Conservation (phyloP, 2,113 vertebrate species). For the Lycaon pictus region DNA sequence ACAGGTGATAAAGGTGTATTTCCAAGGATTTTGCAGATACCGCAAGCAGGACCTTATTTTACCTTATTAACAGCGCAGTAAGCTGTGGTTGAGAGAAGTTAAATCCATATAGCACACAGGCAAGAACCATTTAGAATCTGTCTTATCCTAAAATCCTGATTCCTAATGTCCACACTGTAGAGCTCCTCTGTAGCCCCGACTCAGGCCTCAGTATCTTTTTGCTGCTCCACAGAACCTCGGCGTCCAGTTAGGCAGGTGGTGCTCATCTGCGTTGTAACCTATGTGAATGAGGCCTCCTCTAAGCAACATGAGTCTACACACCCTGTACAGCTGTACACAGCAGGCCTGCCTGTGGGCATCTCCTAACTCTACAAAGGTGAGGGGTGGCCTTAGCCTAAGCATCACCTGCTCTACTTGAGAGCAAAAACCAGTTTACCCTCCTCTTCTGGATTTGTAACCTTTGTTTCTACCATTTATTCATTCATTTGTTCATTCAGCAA, state of each 20-base stretch:
- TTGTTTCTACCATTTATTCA: neutral
- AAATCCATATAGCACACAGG: neutral
- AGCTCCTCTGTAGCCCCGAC: neutral
- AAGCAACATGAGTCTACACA: neutral
- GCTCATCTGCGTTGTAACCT: too few species aligned
- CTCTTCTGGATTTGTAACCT: neutral
- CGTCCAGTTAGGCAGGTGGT: neutral
- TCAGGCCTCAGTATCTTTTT: neutral
- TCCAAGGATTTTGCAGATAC: neutral
- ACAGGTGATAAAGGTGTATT: neutral
- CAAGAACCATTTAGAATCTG: neutral
- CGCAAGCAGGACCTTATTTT: neutral
- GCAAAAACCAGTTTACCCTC: neutral
- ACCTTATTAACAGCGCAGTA: neutral
- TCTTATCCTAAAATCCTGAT: neutral
- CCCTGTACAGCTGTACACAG: neutral
- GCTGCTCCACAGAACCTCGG: neutral
- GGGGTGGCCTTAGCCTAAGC: neutral
- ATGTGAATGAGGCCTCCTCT: too few species aligned
- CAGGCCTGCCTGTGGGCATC: neutral
- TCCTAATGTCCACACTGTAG: neutral
- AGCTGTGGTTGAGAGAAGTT: neutral
- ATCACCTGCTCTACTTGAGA: neutral
- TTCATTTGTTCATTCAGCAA: neutral
- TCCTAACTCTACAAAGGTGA: neutral